Conservation (phyloP, 2,797 vertebrate species). For the Acanthurus lineatus region DNA sequence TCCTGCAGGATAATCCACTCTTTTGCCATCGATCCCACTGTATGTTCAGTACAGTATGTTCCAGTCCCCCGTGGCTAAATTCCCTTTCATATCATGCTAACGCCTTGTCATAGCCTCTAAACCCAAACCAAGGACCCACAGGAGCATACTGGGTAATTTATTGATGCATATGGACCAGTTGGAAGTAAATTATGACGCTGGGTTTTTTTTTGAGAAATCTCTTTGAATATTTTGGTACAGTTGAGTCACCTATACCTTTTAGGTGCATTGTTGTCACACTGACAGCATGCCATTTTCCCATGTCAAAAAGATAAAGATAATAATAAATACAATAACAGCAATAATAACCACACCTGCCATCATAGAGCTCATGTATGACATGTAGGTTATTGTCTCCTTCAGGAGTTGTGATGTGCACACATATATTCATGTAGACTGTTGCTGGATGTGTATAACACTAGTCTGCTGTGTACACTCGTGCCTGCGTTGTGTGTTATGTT, state of each 20-base stretch:
- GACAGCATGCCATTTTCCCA: too few species aligned
- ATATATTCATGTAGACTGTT: conserved; percentile 5
- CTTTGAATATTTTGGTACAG: not conserved
- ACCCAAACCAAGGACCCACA: not conserved
- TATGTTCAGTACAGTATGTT: too few species aligned
- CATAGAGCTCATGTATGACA: too few species aligned
- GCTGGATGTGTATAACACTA: not conserved
- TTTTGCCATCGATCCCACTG: too few species aligned
- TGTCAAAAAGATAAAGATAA: too few species aligned
- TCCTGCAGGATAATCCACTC: too few species aligned
- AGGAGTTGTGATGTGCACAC: not conserved
- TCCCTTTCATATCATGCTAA: not conserved
- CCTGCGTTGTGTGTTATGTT: conserved; percentile 16
- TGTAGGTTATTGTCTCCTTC: not conserved
- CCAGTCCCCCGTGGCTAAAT: not conserved
- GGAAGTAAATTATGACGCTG: not conserved
- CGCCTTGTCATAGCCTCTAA: not conserved
- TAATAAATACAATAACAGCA: too few species aligned
- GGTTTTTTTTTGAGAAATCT: not conserved
- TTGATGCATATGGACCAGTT: not conserved
- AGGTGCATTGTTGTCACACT: too few species aligned
- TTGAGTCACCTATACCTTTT: not conserved
- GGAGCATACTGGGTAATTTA: not conserved
- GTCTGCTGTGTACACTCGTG: not conserved
- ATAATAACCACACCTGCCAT: too few species aligned